Percentiles rank a stretch among this genome's conserved stretches.
These are phyloP conservation scores for Atrina japonica DNA, from an alignment of 2,888 invertebrate genomes.

Conservation along the genomic window DNA sequence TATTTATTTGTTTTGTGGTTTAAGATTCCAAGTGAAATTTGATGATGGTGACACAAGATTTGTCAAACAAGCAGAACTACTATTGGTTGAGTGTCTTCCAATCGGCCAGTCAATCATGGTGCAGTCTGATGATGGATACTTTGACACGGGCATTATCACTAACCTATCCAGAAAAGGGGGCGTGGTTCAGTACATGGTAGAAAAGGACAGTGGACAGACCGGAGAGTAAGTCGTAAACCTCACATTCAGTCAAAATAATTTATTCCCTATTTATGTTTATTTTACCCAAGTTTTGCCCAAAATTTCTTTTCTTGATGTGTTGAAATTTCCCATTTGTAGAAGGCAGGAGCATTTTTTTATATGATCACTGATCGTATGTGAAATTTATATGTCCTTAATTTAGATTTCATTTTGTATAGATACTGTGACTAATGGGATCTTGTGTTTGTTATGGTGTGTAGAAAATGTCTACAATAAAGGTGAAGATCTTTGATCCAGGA, in stretches of 20 bases:
- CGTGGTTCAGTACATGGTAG: slow-evolving; percentile 57
- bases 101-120: slow-evolving; percentile 74
- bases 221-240: slow-evolving; percentile 51
- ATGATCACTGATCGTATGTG: too few species aligned
- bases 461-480: too few species aligned
- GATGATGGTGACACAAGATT: slow-evolving; percentile 68
- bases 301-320: too few species aligned
- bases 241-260: neutral
- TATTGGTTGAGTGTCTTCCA: slow-evolving; percentile 64
- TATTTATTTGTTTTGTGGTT: too few species aligned
- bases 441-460: too few species aligned
- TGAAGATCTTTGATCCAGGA: too few species aligned
- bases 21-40: slow-evolving; percentile 64
- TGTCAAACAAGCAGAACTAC: slow-evolving; percentile 60
- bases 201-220: slow-evolving; percentile 61
- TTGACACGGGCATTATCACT: slow-evolving; percentile 67
- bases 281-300: neutral
- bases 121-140: slow-evolving; percentile 57
- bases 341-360: too few species aligned
- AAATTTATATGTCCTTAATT: too few species aligned
- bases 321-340: too few species aligned
- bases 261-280: neutral
- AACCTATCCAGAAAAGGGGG: slow-evolving; percentile 42
- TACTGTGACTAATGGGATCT: too few species aligned
- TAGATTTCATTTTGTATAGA: too few species aligned